A percentile compares a stretch with the other conserved stretches of the same genome.
phyloP scores from a whole-genome alignment of 2,888 invertebrate genomes.

The Drosophila tanythrix region DNA sequence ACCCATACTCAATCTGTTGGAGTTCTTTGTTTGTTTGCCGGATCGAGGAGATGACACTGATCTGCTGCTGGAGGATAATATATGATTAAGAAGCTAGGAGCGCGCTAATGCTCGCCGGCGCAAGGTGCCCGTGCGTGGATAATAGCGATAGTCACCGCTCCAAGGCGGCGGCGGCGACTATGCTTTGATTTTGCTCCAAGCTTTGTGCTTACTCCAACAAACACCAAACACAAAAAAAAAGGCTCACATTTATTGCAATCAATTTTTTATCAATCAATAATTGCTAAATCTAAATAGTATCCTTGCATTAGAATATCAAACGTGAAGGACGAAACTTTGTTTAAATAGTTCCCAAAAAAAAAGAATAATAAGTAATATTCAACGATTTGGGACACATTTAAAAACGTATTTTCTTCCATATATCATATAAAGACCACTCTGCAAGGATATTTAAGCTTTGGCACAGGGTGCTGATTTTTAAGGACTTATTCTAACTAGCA shows the following conservation, averaged over 20 bases:
- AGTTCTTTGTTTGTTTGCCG: constrained; percentile 95
- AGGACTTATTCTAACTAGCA: constrained; percentile 27
- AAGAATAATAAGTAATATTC: neutral
- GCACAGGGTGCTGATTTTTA: constrained; percentile 23
- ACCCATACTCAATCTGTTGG: constrained; percentile 93
- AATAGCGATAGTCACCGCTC: constrained; percentile 68
- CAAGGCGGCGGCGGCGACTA: constrained; percentile 44
- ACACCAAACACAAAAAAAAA: neutral
- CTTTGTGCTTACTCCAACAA: constrained; percentile 34
- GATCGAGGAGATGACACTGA: constrained; percentile 92
- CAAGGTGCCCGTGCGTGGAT: constrained; percentile 78
- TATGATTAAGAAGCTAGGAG: constrained; percentile 84
- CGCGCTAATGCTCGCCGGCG: constrained; percentile 77
- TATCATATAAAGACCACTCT: neutral
- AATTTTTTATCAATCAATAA: constrained; percentile 30
- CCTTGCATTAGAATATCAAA: constrained; percentile 16
- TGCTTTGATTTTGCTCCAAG: constrained; percentile 66
- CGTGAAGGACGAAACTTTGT: neutral
- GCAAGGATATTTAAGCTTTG: constrained; percentile 34
- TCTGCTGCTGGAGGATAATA: constrained; percentile 88
- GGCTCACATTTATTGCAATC: constrained; percentile 11
- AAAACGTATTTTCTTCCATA: neutral
- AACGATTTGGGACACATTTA: neutral
- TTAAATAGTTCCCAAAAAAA: neutral
- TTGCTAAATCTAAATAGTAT: constrained; percentile 19